Percentiles rank a stretch among this genome's conserved stretches.
These are phyloP conservation scores for Ictalurus punctatus DNA, from an alignment of 2,113 vertebrate genomes.

Conservation along the genomic window DNA sequence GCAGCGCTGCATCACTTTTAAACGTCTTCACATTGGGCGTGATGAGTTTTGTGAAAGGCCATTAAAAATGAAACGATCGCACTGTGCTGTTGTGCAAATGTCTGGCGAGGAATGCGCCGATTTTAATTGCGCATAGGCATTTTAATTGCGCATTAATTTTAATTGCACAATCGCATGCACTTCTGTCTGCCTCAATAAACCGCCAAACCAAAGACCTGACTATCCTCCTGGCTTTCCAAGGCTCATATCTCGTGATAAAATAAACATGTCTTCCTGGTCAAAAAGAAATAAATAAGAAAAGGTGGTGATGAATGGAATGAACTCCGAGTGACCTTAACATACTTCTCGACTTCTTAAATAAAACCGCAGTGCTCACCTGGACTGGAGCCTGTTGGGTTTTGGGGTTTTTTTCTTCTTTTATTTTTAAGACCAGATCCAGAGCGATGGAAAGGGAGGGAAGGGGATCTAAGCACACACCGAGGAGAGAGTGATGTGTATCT, in stretches of 20 bases:
- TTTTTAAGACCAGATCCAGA: not conserved
- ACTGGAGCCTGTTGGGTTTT: not conserved
- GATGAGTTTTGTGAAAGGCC: constrained; percentile 6
- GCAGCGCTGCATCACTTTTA: not conserved
- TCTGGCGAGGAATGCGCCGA: constrained; percentile 9
- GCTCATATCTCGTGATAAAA: not conserved
- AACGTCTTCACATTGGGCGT: too few species aligned
- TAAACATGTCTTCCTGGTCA: not conserved
- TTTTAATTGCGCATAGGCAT: constrained; percentile 9
- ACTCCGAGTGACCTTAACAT: not conserved
- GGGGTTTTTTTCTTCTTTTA: not conserved
- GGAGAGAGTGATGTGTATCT: not conserved
- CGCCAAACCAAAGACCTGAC: not conserved
- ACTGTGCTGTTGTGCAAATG: not conserved
- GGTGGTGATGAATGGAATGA: not conserved
- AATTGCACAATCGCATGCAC: not conserved
- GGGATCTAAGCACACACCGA: not conserved
- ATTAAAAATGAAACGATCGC: constrained; percentile 23
- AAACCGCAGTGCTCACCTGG: not conserved
- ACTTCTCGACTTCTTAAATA: not conserved
- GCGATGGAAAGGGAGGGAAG: not conserved
- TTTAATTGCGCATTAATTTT: constrained; percentile 23
- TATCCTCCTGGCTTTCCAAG: not conserved
- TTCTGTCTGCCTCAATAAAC: not conserved
- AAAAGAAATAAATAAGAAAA: not conserved